Evolutionary conservation across 2,888 invertebrate genomes (phyloP), one percentile per base, ranked within the genome.

Genomic region (Doris montereyensis): DNA sequence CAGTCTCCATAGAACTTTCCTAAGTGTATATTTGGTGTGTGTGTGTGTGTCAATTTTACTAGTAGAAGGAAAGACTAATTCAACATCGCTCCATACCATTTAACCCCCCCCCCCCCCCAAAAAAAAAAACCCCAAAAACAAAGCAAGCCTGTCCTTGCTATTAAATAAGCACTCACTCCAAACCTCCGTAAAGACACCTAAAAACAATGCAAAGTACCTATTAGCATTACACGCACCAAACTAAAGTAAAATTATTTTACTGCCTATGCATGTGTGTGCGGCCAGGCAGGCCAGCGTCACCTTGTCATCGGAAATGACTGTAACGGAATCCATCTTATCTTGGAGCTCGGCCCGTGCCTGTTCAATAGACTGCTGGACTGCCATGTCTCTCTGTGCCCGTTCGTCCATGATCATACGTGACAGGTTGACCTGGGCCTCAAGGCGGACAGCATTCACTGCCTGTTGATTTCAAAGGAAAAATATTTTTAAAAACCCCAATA

Each of bases 381-480:
- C 90, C 2, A 89, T 87, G 72, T 91, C 90, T 81, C 89, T 89
- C 81, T 90, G 90, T 2, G 87, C 85, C 60, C 90, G 83, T 77
- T 90, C 91, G 65, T 91, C 90, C 81, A 91, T 86, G 28, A 90
- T 78, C 5, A 90, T 88, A 21, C 89, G 82, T 0, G 88, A 87
- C 70, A 91, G 73, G 60, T 88, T 87, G 83, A 91, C 85, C 83
- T 90, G 90, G 1, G 87, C 88, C 80, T 91, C 91, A 5, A 90
- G 85, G 30, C 90, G 87, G n/a, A 87, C 84, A 21, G 89, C 86
- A 81, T 86, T 86, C 28, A 91, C 52, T 26, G 90, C 89, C 91
- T 91, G 82, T n/a, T n/a, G n/a, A n/a, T n/a, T n/a, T n/a, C 26
- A 85, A 26, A 21, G 32, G 10, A 79, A 21, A 26, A 75, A n/a